These are phyloP conservation scores for Hippoglossus stenolepis DNA, from an alignment of 2,113 vertebrate genomes.

Conservation along the genomic window DNA sequence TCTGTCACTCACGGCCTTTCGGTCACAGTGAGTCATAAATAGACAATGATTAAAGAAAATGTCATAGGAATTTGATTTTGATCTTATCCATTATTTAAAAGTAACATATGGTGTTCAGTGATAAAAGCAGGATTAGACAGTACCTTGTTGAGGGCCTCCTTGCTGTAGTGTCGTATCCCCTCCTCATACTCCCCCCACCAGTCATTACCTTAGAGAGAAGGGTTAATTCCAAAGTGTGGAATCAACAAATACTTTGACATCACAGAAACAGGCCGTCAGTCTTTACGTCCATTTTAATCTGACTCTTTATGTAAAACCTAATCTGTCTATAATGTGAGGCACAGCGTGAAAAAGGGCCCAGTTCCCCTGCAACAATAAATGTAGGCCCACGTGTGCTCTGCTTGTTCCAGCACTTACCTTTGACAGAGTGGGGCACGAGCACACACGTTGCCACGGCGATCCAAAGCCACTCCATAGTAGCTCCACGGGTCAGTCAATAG, in stretches of 20 bases:
- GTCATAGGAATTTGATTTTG: background rate
- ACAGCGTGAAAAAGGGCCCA: background rate
- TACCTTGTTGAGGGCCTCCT: slow-evolving; percentile 79
- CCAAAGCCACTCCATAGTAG: slow-evolving; percentile 80
- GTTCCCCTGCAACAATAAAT: slow-evolving; percentile 39
- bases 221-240: slow-evolving; percentile 14
- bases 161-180: slow-evolving; percentile 76
- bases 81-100: background rate
- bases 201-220: slow-evolving; percentile 69
- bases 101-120: background rate
- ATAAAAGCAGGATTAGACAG: background rate
- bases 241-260: background rate
- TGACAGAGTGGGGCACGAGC: slow-evolving; percentile 73
- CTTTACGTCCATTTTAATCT: background rate
- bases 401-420: slow-evolving; percentile 82
- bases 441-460: slow-evolving; percentile 79
- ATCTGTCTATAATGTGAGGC: background rate
- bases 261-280: background rate
- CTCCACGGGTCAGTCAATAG: slow-evolving; percentile 53
- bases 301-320: background rate
- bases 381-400: slow-evolving; percentile 43
- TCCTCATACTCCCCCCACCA: slow-evolving; percentile 83
- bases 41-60: background rate
- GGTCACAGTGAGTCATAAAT: background rate
- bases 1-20: background rate